Evolutionary conservation across 2,888 invertebrate genomes (phyloP).

Genomic region (Phania funesta): DNA sequence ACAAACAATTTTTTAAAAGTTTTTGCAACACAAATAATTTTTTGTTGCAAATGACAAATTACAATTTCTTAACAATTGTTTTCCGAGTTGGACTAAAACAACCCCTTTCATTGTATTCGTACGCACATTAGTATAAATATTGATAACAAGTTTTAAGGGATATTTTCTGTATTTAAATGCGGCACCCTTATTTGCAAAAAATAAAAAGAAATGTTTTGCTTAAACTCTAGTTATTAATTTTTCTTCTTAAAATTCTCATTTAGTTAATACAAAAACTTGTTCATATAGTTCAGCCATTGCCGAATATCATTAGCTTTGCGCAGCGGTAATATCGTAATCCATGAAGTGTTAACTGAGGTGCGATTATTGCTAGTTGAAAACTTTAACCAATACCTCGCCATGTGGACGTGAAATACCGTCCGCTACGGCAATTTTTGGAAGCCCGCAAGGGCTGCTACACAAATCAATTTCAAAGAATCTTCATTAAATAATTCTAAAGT

Average conservation of each 20-base stretch:
- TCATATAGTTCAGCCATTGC: background rate
- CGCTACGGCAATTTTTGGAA: slow-evolving; percentile 80
- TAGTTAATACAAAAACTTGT: background rate
- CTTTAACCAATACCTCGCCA: slow-evolving; percentile 96
- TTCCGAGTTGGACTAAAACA: too few relatives aligned
- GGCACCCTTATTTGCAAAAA: background rate
- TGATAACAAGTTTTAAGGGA: too few relatives aligned
- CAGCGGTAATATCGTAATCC: slow-evolving; percentile 52
- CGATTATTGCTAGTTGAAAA: slow-evolving; percentile 96
- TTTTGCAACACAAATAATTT: too few relatives aligned
- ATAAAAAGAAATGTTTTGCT: background rate
- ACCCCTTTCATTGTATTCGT: too few relatives aligned
- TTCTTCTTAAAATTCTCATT: slow-evolving; percentile 25
- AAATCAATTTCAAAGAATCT: slow-evolving; percentile 43
- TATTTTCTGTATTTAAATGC: too few relatives aligned
- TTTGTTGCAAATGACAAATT: too few relatives aligned
- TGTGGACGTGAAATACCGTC: slow-evolving; percentile 92
- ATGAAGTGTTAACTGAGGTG: slow-evolving; percentile 84
- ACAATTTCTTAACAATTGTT: too few relatives aligned
- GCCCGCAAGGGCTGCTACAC: slow-evolving; percentile 21
- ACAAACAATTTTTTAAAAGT: too few relatives aligned
- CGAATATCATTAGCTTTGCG: slow-evolving; percentile 22
- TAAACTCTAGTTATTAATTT: background rate
- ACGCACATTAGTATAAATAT: too few relatives aligned
- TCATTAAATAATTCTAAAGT: background rate